These are phyloP conservation scores for Eunapius fragilis DNA, from an alignment of 37 sponge, comb jelly and placozoan genomes.

Conservation along the genomic window DNA sequence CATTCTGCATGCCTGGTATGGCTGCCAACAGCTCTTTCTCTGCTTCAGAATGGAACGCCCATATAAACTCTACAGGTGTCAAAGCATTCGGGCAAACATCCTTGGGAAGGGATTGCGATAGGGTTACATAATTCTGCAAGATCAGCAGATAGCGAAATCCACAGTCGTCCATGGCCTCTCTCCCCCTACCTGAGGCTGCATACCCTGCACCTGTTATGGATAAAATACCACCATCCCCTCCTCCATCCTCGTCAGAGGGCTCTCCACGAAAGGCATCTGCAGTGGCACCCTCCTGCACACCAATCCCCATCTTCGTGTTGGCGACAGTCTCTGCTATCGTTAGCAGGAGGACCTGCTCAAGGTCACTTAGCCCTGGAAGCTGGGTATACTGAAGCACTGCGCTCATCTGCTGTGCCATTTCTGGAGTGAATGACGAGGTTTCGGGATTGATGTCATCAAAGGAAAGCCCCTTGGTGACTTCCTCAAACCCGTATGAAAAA, in stretches of 20 bases:
- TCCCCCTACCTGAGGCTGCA: constrained; percentile 48
- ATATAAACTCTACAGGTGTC: constrained; percentile 75
- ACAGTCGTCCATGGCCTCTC: constrained; percentile 95
- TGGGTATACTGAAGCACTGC: constrained; percentile 48
- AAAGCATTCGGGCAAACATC: constrained; percentile 31
- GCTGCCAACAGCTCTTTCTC: constrained; percentile 82
- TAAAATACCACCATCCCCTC: constrained; percentile 5
- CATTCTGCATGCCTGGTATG: constrained; percentile 78
- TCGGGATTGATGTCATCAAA: constrained; percentile 42
- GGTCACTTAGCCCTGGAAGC: constrained; percentile 73
- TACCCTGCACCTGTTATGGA: constrained; percentile 62
- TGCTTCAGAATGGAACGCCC: constrained; percentile 97
- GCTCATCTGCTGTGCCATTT: constrained; percentile 43
- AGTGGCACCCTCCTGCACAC: background rate
- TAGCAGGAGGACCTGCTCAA: constrained; percentile 82
- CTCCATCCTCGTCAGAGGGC: background rate
- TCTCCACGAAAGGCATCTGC: background rate
- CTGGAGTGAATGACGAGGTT: constrained; percentile 37
- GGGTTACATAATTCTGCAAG: constrained; percentile 59
- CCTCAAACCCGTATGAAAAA: constrained; percentile 24
- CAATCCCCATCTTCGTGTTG: constrained; percentile 51
- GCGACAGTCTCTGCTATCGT: constrained; percentile 89
- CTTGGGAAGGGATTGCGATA: constrained; percentile 52
- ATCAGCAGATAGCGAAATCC: constrained; percentile 88
- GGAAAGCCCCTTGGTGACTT: background rate